A percentile compares a stretch with the other conserved stretches of the same genome.
Evolutionary conservation across 2,888 invertebrate species (phyloP).

Genomic region (Odontocerum albicorne): DNA sequence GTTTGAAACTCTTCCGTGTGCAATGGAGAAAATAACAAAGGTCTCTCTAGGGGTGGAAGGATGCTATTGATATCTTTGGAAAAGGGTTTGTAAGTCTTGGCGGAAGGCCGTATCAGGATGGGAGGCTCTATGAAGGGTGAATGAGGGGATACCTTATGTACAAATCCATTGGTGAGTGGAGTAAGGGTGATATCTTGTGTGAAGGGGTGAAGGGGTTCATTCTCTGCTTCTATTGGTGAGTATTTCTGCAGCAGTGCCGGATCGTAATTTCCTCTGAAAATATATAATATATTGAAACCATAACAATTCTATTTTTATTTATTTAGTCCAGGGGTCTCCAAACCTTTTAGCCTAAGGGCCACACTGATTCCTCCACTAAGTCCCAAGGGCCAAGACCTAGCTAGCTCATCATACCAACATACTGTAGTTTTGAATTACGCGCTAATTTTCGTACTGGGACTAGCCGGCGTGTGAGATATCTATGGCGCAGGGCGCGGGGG

Average conservation of each 20-base stretch:
- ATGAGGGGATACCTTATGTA: constrained; percentile 27
- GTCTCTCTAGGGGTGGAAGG: constrained; percentile 46
- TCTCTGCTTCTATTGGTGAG: constrained; percentile 16
- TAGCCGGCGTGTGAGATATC: too few relatives aligned
- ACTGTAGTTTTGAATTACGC: too few relatives aligned
- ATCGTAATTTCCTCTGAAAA: constrained; percentile 19
- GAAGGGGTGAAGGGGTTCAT: constrained; percentile 7
- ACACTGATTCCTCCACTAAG: too few relatives aligned
- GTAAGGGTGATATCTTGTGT: constrained; percentile 17
- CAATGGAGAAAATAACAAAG: constrained; percentile 48
- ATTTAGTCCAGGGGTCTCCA: too few relatives aligned
- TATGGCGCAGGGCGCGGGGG: too few relatives aligned
- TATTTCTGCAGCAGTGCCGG: constrained; percentile 16
- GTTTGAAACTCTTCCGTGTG: constrained; percentile 46
- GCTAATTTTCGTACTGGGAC: too few relatives aligned
- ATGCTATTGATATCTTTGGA: constrained; percentile 43
- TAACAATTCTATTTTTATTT: neutral
- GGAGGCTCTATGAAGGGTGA: constrained; percentile 37
- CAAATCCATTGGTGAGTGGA: constrained; percentile 28
- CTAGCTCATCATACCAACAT: too few relatives aligned
- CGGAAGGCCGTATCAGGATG: constrained; percentile 14
- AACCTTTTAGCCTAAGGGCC: too few relatives aligned
- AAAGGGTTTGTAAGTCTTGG: constrained; percentile 46
- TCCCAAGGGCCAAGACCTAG: too few relatives aligned
- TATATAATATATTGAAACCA: too few relatives aligned